Conservation (phyloP, 2,113 vertebrate species). For the Potamarius usumacintae region DNA sequence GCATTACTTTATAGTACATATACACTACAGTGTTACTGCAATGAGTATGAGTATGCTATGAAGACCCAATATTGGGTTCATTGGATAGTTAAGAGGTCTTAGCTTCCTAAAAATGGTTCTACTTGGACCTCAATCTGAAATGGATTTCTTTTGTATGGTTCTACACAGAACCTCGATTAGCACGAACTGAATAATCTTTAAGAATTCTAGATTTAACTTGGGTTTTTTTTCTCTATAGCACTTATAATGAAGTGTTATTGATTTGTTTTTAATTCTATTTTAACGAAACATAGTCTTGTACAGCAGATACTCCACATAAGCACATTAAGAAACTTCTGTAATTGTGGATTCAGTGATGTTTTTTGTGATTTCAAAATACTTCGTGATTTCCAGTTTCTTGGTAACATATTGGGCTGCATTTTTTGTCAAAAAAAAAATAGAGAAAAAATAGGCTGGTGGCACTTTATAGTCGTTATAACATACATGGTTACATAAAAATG, state of each 20-base stretch:
- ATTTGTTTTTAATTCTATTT: not conserved
- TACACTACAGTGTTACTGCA: not conserved
- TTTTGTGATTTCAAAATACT: not conserved
- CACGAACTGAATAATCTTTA: not conserved
- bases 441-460: too few species aligned
- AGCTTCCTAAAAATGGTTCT: not conserved
- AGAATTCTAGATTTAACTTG: not conserved
- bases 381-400: too few species aligned
- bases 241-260: not conserved
- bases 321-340: too few species aligned
- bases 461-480: too few species aligned
- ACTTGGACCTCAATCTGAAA: not conserved
- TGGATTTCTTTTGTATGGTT: too few species aligned
- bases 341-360: too few species aligned
- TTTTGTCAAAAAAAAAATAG: too few species aligned
- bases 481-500: too few species aligned
- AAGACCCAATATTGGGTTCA: not conserved
- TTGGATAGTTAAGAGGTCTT: not conserved
- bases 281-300: not conserved
- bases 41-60: not conserved
- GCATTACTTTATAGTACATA: not conserved
- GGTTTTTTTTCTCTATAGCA: not conserved
- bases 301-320: not conserved
- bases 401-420: too few species aligned
- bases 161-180: not conserved